These are phyloP conservation scores for Labeo calbasu DNA, from an alignment of 2,797 vertebrate genomes.

Conservation along the genomic window DNA sequence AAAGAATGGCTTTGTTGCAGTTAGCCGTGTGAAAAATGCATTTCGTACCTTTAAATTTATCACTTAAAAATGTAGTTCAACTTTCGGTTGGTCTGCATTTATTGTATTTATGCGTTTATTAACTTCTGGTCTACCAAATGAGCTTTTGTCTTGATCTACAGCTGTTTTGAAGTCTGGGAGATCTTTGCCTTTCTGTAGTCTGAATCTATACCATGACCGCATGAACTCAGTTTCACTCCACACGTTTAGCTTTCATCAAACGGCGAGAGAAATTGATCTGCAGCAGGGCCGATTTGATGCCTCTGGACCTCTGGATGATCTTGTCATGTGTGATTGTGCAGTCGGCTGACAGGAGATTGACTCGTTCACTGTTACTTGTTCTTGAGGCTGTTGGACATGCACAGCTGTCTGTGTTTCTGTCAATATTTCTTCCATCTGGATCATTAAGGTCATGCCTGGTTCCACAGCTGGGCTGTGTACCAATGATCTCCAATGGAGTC, in stretches of 20 bases:
- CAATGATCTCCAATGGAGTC: constrained; percentile 19
- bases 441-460: constrained; percentile 9
- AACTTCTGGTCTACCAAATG: not conserved
- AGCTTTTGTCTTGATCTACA: not conserved
- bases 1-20: not conserved
- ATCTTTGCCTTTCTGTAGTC: constrained; percentile 2
- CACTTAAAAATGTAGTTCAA: not conserved
- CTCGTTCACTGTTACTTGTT: constrained; percentile 5
- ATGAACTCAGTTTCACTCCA: constrained; percentile 14
- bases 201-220: constrained; percentile 33
- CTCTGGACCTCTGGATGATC: constrained; percentile 28
- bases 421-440: constrained; percentile 27
- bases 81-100: not conserved
- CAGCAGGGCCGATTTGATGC: constrained; percentile 7
- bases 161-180: constrained; percentile 9
- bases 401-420: constrained; percentile 5
- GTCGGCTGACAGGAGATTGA: constrained; percentile 41
- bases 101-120: no score
- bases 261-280: constrained; percentile 43
- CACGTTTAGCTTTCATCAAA: constrained; percentile 39
- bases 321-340: constrained; percentile 40
- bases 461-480: not conserved
- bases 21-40: not conserved
- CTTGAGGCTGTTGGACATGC: constrained; percentile 8
- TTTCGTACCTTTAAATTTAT: not conserved